Evolutionary conservation across 2,113 vertebrate species (phyloP), one percentile per base, ranked within the genome.

Genomic region (Rhineura floridana): DNA sequence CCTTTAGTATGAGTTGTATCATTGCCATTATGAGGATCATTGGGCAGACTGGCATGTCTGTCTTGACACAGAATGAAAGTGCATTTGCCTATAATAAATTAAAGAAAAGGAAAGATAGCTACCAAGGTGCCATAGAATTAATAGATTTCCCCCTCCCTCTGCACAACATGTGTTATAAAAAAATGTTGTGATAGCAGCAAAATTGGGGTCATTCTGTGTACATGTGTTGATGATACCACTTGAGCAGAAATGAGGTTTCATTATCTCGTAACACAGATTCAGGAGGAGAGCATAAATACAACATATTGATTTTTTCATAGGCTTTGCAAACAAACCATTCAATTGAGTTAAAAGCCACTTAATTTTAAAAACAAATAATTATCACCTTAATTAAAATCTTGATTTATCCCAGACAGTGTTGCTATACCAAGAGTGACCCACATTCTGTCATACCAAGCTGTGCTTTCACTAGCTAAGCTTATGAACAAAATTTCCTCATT

Each of bases 371-470:
- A 81, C 62, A 92, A 94, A 89, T 1, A 92, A 85, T 91, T 93
- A 91, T 88, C 33, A 89, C 75, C 80, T 93, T 94, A 90, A 95
- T 93, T 94, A 91, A 95, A 94, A 92, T 86, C 42, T 93, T 95
- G 86, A 89, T 42, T 84, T 94, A 91, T 48, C 50, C 0, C 4
- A 86, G 89, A 36, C 1, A 82, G 28, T 88, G 78, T 15, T 86
- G 19, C 78, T 90, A 87, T 91, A 63, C 44, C 50, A 52, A 0
- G 79, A 28, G 9, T 94, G 93, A 90, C 0, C 33, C 88, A 62
- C 4, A 90, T 23, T 33, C 86, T 1, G 33, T 36, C 83, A 10
- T 39, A 85, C 2, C 55, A 25, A 89, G 63, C 13, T 36, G 6
- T 13, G 36, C 63, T 42, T 42, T 55, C 55, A 52, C 11, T 6